Evolutionary conservation across 2,113 vertebrate species (phyloP).

Genomic region (Amazona guildingii): DNA sequence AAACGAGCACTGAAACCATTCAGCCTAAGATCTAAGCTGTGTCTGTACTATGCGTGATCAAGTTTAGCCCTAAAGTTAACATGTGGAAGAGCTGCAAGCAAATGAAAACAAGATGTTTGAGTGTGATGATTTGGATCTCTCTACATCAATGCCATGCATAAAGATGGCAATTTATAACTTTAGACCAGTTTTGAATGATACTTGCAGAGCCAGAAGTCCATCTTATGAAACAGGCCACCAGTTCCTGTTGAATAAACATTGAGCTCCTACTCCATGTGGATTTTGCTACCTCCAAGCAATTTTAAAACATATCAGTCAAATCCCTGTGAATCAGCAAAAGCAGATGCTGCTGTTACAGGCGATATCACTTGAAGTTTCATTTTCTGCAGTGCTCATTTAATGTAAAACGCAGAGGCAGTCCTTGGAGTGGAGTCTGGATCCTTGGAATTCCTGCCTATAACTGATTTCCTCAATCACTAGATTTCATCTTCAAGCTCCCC

Average conservation of each 20-base stretch:
- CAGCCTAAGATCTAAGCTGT: background rate
- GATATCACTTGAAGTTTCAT: constrained; percentile 5
- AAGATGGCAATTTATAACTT: background rate
- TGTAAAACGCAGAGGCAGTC: background rate
- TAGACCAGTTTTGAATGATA: background rate
- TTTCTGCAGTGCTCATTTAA: constrained; percentile 25
- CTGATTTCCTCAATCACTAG: background rate
- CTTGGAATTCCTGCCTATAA: background rate
- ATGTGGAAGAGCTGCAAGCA: background rate
- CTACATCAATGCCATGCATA: background rate
- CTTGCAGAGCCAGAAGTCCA: background rate
- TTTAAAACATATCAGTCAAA: constrained; percentile 47
- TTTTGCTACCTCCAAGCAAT: constrained; percentile 51
- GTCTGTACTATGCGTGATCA: background rate
- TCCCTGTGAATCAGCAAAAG: constrained; percentile 51
- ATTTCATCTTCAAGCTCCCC: background rate
- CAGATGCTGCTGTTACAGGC: constrained; percentile 29
- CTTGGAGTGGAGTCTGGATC: background rate
- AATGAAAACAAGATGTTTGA: background rate
- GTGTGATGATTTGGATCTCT: background rate
- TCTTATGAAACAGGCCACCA: background rate
- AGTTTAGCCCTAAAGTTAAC: background rate
- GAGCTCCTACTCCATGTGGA: background rate
- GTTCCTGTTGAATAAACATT: constrained; percentile 18
- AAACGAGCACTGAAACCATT: background rate